Conservation (phyloP, 2,888 invertebrate genomes). For the Perithous albicinctus region DNA sequence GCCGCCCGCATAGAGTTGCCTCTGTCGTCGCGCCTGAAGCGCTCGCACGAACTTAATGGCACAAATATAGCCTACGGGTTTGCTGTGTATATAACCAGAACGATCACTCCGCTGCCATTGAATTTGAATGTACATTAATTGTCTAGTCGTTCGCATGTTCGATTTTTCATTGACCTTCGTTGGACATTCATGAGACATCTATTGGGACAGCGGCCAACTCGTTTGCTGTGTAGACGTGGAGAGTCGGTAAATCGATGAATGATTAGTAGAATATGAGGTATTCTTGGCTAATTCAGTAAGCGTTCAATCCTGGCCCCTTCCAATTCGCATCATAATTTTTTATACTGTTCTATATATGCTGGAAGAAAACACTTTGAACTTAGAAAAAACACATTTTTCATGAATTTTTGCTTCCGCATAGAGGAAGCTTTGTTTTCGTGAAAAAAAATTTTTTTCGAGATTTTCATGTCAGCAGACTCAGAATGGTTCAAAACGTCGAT, state of each 20-base stretch:
- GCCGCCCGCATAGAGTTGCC: not conserved
- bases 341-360: too few relatives aligned
- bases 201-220: conserved; percentile 32
- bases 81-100: not conserved
- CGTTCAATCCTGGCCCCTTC: too few relatives aligned
- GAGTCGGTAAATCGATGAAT: conserved; percentile 49
- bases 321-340: too few relatives aligned
- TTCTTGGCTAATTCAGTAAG: too few relatives aligned
- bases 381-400: too few relatives aligned
- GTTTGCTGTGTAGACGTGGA: not conserved
- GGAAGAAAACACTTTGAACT: too few relatives aligned
- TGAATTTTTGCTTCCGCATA: too few relatives aligned
- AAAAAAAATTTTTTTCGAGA: too few relatives aligned
- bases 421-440: too few relatives aligned
- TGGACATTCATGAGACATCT: conserved; percentile 53
- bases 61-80: conserved; percentile 2
- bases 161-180: conserved; percentile 41
- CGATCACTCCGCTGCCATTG: not conserved
- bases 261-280: too few relatives aligned
- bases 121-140: conserved; percentile 8
- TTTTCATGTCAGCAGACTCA: too few relatives aligned
- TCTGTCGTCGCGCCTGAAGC: not conserved
- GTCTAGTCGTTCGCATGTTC: not conserved
- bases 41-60: not conserved
- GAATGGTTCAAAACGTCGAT: too few relatives aligned